Evolutionary conservation across 2,888 invertebrate species (phyloP), one percentile per base, ranked within the genome.

Genomic region (Oscheius myriophilus): DNA sequence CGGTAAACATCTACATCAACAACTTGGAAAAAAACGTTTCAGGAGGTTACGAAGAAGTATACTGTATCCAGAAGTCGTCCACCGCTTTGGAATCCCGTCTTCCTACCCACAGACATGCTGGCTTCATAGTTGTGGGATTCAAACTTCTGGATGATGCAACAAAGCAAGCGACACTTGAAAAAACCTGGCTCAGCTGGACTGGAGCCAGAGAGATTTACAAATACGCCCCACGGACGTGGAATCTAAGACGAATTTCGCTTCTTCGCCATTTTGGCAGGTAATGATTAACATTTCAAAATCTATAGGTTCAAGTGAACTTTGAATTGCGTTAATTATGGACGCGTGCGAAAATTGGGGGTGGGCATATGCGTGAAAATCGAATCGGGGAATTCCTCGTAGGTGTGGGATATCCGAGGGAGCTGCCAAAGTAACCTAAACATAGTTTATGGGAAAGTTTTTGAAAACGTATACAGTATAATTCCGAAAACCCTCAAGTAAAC

Each of bases 171-270:
- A 69, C 61, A 7, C 74, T 84, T n/a, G 84, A 84, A 63, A 78
- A 77, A 57, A 73, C 76, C 39, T 85, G 85, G 85, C 76, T 84
- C 12, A 69, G 66, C 16, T 85, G 85, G 85, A 79, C 82, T 6
- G 85, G 86, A 14, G 85, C 86, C 2, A 70, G 82, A 14, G 84
- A 86, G 63, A 84, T 85, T 54, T 84, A 85, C 73, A 85, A 84
- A 61, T 81, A 82, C 66, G 83, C 85, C 23, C 85, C 85, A 14
- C 55, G 82, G 7, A 73, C 69, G 14, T 85, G 85, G 85, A 81
- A 82, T 39, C 67, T 85, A 46, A 69, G 82, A 14, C 67, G 81
- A 43, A 83, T 85, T 67, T 78, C 82, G 7, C 66, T 85, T 58
- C 79, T 78, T 68, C 71, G 82, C 18, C 71, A 78, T 66, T 71